Evolutionary conservation across 2,888 invertebrate genomes (phyloP), one percentile per base, ranked within the genome.

Genomic region (Drosophila infuscata): DNA sequence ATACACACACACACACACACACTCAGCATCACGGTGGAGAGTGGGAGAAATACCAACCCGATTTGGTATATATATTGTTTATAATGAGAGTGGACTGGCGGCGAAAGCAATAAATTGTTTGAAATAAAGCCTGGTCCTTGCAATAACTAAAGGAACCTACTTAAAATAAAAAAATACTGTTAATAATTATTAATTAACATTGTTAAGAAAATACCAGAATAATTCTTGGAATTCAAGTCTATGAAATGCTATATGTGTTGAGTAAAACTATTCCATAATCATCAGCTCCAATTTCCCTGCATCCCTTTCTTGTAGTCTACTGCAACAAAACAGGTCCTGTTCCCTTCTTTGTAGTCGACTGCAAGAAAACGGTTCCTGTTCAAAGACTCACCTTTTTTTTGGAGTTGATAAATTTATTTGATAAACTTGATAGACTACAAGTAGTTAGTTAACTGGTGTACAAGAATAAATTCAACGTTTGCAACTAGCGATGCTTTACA

Each of bases 81-180:
- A 38, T 58, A 70, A 63, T 35, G 58, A 76, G 70, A 76, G 57
- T 61, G 73, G 71, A 74, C 54, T 62, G 63, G 67, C 56, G 71
- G 60, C 69, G 60, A 68, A 61, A 81, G 81, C 82, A 84, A 88
- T 88, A 62, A 82, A 85, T 82, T 88, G 85, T 81, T 89, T 81
- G 54, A 76, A 83, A 86, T 82, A 86, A 83, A 83, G 68, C 81
- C 81, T 83, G 83, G 82, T 82, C 86, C 76, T 59, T 76, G 76
- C 70, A 80, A 76, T 75, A 79, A 54, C 79, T 79, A 82, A 87
- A 87, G 82, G 82, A 78, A 81, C 71, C 77, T 33, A 38, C 36
- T 67, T 48, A 64, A 64, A 69, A 25, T 25, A 25, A 51, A 36
- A 53, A 57, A 58, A 0, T 6, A 25, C 20, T 30, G 12, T 20